Conservation (phyloP, 2,797 vertebrate genomes). For the Eidolon dupreanum region DNA sequence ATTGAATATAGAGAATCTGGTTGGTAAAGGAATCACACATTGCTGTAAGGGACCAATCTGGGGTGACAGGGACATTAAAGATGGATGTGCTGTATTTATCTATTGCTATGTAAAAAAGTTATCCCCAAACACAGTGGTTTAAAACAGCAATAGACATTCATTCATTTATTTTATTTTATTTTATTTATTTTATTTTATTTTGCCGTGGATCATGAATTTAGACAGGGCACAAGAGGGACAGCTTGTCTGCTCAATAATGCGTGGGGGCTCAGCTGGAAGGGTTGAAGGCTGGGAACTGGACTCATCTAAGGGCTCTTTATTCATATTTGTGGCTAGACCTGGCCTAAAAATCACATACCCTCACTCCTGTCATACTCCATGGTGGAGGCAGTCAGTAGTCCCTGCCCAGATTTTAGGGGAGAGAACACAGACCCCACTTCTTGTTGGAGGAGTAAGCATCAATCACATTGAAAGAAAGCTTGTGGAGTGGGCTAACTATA, state of each 20-base stretch:
- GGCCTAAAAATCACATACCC: neutral
- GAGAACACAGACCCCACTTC: neutral
- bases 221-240: neutral
- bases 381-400: neutral
- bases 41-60: neutral
- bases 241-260: neutral
- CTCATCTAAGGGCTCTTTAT: neutral
- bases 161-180: no score
- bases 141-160: neutral
- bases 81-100: neutral
- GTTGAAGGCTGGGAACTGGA: neutral
- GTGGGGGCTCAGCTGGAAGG: neutral
- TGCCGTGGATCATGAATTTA: neutral
- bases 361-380: neutral
- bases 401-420: neutral
- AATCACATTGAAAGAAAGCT: neutral
- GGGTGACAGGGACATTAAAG: neutral
- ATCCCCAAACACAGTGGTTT: neutral
- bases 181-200: no score
- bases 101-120: neutral
- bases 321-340: neutral
- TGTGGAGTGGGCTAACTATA: neutral
- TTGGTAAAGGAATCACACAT: neutral
- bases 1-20: neutral
- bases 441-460: neutral